Base-by-base conservation (phyloP, 2,797 vertebrate genomes). In the Sciurus vulgaris region DNA sequence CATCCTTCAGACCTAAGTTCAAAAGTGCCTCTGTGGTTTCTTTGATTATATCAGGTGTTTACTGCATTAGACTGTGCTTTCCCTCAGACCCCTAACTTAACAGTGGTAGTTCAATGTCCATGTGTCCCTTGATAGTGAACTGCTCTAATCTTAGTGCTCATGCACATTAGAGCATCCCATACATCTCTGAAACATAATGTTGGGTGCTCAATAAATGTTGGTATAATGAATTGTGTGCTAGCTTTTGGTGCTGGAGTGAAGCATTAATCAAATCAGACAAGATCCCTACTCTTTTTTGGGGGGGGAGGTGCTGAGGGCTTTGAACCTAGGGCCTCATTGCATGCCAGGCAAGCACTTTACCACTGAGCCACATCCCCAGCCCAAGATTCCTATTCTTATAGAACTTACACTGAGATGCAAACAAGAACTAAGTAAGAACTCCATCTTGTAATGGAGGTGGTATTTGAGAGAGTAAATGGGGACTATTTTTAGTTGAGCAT, bases 11-110 rank as follows among this genome's bases (percentile, higher is more conserved):
- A 77, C 38, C 35, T 73, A 12, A 72, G 59, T 67, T 94, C 78
- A 82, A 22, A 94, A 96, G 59, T 86, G 47, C 83, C 85, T 89
- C 26, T 94, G 70, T 86, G 49, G 59, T 22, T 95, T 87, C 78
- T 33, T 91, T 79, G 70, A 88, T 89, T 70, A 30, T 38, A 51
- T 74, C 49, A 95, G 47, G 89, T 85, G 49, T 87, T 94, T 91
- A 51, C 86, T 89, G 17, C 13, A 33, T 82, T 59, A 67, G 77
- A 65, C 44, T 51, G 13, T 92, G 51, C 76, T 81, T 91, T 78
- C 38, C 22, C 35, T 91, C 20, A 30, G 63, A 78, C 28, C 38
- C 74, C 51, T 86, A 79, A 24, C 70, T 65, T 70, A 44, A 44
- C 14, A 44, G 0, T 49, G 72, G 87, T 82, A 74, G 61, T 85